These are phyloP conservation scores for Neuroscelio doddi DNA, from an alignment of 2,888 invertebrate species.

Conservation along the genomic window DNA sequence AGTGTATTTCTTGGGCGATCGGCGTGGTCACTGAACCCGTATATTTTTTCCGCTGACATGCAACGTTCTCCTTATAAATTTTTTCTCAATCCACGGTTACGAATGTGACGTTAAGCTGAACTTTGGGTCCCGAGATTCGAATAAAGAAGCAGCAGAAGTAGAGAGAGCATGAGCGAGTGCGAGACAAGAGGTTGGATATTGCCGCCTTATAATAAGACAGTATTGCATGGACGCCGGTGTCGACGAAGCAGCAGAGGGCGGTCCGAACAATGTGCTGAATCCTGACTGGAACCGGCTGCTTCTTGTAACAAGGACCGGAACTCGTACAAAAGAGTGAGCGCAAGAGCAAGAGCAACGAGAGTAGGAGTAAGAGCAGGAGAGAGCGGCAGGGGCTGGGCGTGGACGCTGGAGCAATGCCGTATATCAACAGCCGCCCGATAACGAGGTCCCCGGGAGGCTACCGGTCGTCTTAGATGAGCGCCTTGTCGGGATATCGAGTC, in stretches of 20 bases:
- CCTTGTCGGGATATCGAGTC: constrained; percentile 39
- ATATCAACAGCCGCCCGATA: constrained; percentile 70
- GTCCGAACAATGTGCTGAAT: constrained; percentile 52
- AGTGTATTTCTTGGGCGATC: background rate
- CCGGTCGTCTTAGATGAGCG: constrained; percentile 57
- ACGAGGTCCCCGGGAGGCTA: constrained; percentile 69
- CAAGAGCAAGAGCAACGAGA: constrained; percentile 31
- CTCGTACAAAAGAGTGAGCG: constrained; percentile 44
- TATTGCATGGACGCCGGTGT: constrained; percentile 62
- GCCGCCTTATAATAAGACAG: constrained; percentile 69
- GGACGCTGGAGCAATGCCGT: constrained; percentile 61
- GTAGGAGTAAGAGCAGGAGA: constrained; percentile 33
- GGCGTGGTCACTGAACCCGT: constrained; percentile 1
- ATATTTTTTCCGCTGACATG: background rate
- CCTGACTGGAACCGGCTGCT: constrained; percentile 50
- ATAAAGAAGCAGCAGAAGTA: constrained; percentile 54
- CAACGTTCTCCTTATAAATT: constrained; percentile 8
- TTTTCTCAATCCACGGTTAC: constrained; percentile 15
- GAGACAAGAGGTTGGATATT: constrained; percentile 62
- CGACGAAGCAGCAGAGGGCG: constrained; percentile 61
- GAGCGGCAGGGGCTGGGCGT: constrained; percentile 47
- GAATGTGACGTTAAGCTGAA: constrained; percentile 36
- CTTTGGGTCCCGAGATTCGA: constrained; percentile 28
- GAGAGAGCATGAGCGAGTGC: constrained; percentile 61
- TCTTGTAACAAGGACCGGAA: constrained; percentile 59